Evolutionary conservation across 2,888 invertebrate species (phyloP).

Genomic region (Mesorhabditis sp.): DNA sequence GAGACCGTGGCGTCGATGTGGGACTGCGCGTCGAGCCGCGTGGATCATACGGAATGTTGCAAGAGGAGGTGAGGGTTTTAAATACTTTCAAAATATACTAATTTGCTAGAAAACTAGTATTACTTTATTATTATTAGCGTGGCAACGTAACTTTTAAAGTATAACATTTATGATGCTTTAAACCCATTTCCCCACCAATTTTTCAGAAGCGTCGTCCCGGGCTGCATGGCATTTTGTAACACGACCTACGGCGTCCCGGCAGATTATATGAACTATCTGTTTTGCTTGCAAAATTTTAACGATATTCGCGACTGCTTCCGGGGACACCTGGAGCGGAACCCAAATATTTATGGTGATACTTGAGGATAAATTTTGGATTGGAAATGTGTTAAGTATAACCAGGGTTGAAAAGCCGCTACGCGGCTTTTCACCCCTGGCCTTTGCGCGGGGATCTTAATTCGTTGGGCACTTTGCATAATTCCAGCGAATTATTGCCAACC

Average conservation of each 20-base stretch:
- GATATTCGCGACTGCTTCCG: constrained; percentile 50
- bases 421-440: too few species aligned
- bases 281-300: constrained; percentile 50
- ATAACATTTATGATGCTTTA: neutral
- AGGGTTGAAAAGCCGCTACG: too few species aligned
- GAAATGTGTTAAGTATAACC: too few species aligned
- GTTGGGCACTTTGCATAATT: too few species aligned
- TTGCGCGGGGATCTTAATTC: too few species aligned
- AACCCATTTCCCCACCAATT: neutral
- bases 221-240: constrained; percentile 48
- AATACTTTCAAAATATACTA: too few species aligned
- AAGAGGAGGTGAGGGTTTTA: constrained; percentile 16
- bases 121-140: too few species aligned
- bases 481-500: too few species aligned
- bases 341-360: constrained; percentile 32
- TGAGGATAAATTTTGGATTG: neutral
- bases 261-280: constrained; percentile 50
- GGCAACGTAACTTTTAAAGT: neutral
- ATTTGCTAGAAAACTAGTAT: too few species aligned
- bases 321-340: constrained; percentile 42
- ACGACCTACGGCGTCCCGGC: constrained; percentile 39
- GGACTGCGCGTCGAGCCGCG: constrained; percentile 51
- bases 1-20: constrained; percentile 51
- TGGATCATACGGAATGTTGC: constrained; percentile 51
- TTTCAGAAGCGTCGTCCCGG: constrained; percentile 38